Percentiles rank a stretch among this genome's conserved stretches.
These are phyloP conservation scores for Agriopis aurantiaria DNA, from an alignment of 2,888 invertebrate genomes.

Conservation along the genomic window DNA sequence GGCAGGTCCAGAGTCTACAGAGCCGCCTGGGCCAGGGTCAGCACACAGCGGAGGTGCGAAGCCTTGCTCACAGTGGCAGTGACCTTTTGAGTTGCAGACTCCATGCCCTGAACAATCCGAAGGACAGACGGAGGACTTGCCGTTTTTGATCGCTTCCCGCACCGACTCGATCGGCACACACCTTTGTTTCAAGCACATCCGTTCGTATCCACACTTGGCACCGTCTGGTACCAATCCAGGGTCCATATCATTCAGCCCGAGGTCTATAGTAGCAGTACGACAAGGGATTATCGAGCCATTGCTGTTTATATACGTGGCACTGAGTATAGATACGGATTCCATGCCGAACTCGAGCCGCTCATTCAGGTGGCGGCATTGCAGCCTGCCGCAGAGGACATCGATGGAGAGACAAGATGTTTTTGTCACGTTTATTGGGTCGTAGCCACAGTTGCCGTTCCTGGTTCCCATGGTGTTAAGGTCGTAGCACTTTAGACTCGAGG, in stretches of 20 bases:
- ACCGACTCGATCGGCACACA: neutral
- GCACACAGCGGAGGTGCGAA: slow-evolving; percentile 2
- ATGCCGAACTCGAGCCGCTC: slow-evolving; percentile 97
- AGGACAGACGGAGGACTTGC: slow-evolving; percentile 1
- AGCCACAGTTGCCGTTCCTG: slow-evolving; percentile 96
- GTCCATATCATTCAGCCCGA: slow-evolving; percentile 1
- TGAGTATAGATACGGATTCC: slow-evolving; percentile 93
- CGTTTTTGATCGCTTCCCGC: neutral
- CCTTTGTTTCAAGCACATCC: slow-evolving; percentile 1
- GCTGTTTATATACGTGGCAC: slow-evolving; percentile 94
- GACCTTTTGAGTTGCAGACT: slow-evolving; percentile 15
- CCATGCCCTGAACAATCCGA: slow-evolving; percentile 11
- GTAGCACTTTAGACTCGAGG: slow-evolving; percentile 94
- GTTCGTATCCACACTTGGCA: slow-evolving; percentile 15
- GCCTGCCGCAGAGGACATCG: slow-evolving; percentile 95
- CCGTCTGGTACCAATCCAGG: slow-evolving; percentile 5
- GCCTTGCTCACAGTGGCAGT: slow-evolving; percentile 8
- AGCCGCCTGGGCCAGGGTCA: neutral
- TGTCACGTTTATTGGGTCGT: slow-evolving; percentile 90
- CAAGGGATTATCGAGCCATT: slow-evolving; percentile 55
- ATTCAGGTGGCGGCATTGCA: slow-evolving; percentile 97
- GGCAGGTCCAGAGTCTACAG: slow-evolving; percentile 2
- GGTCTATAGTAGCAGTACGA: neutral
- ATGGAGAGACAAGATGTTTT: slow-evolving; percentile 89
- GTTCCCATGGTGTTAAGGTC: slow-evolving; percentile 92